These are phyloP conservation scores for Lepus oiostolus DNA, from an alignment of 2,797 vertebrate genomes.

Conservation along the genomic window DNA sequence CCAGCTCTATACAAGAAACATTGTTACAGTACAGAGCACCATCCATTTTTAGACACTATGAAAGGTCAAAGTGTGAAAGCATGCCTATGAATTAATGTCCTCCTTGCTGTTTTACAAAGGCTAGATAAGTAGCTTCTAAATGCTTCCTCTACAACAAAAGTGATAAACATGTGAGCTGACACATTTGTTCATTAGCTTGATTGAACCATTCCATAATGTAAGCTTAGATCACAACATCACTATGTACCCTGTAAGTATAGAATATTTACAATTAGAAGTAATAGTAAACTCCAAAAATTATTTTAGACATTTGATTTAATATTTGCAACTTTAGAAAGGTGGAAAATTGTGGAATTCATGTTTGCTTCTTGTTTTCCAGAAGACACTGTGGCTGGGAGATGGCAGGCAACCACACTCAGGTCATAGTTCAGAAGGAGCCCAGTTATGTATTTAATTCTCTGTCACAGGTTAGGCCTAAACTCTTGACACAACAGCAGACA, in stretches of 20 bases:
- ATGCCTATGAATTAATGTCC: background rate
- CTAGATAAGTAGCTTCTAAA: background rate
- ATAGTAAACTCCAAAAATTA: background rate
- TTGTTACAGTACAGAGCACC: background rate
- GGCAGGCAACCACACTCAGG: background rate
- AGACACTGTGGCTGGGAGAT: background rate
- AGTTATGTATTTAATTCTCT: background rate
- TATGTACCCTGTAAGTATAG: background rate
- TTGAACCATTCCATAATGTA: background rate
- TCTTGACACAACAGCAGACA: background rate
- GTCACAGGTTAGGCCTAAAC: background rate
- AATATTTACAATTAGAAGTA: background rate
- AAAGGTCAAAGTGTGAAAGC: background rate
- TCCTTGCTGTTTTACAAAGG: background rate
- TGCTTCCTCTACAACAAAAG: background rate
- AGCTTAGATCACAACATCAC: background rate
- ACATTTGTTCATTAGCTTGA: background rate
- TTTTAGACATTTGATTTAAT: background rate
- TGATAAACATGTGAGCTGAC: background rate
- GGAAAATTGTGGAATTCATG: background rate
- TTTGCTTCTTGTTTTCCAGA: background rate
- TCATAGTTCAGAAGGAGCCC: background rate
- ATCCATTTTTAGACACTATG: rapidly evolving
- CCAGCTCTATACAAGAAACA: background rate
- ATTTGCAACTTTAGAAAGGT: background rate